Conservation (phyloP, 2,113 vertebrate genomes). For the Coturnix japonica region DNA sequence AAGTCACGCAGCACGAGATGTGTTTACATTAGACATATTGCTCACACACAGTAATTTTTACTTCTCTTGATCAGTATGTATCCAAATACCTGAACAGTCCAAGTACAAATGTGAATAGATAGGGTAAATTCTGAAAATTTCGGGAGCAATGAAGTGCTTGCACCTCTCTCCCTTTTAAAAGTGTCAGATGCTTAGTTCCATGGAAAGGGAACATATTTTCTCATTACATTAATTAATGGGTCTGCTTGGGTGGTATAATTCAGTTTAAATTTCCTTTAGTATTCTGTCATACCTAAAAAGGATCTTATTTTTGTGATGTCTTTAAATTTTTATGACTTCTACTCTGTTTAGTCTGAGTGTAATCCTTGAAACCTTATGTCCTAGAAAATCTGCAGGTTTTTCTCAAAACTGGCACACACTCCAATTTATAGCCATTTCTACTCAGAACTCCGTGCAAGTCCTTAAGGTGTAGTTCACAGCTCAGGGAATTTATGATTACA, state of each 20-base stretch:
- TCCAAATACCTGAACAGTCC: constrained; percentile 14
- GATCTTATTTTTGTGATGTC: constrained; percentile 83
- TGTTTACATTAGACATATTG: neutral
- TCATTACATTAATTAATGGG: constrained; percentile 84
- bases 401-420: constrained; percentile 78
- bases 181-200: constrained; percentile 72
- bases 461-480: constrained; percentile 78
- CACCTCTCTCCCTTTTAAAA: constrained; percentile 67
- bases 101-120: constrained; percentile 49
- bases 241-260: constrained; percentile 83
- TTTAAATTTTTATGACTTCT: constrained; percentile 85
- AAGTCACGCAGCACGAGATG: neutral
- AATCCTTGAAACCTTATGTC: constrained; percentile 84
- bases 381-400: constrained; percentile 82
- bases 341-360: constrained; percentile 84
- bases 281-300: constrained; percentile 84
- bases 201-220: constrained; percentile 83
- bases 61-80: neutral
- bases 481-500: constrained; percentile 79
- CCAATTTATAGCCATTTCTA: constrained; percentile 68
- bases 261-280: constrained; percentile 80
- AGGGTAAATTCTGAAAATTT: constrained; percentile 58
- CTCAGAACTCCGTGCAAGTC: constrained; percentile 72
- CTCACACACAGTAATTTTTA: neutral
- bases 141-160: constrained; percentile 37